These are phyloP conservation scores for Tetrax tetrax DNA, from an alignment of 2,113 vertebrate species.

Conservation along the genomic window DNA sequence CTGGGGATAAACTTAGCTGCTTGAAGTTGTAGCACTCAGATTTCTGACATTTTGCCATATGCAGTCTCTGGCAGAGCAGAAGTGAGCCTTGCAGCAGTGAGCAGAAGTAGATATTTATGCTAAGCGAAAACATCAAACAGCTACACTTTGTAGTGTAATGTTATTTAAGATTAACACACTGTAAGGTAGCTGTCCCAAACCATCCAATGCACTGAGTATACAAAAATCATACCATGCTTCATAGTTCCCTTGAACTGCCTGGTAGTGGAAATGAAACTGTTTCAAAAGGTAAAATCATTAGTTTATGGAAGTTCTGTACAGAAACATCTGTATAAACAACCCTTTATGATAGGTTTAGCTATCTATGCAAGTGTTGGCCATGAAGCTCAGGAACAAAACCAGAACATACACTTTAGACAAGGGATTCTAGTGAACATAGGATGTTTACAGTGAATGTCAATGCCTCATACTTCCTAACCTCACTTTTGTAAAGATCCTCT, in stretches of 20 bases:
- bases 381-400: conserved; percentile 79
- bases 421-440: conserved; percentile 73
- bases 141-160: neutral
- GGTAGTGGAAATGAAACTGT: neutral
- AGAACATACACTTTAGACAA: conserved; percentile 69
- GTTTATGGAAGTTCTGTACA: conserved; percentile 40
- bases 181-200: neutral
- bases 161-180: neutral
- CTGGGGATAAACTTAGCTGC: neutral
- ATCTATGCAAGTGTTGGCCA: conserved; percentile 76
- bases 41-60: neutral
- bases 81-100: conserved; percentile 9
- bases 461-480: conserved; percentile 79
- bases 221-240: neutral
- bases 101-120: neutral
- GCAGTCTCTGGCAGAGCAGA: conserved; percentile 20
- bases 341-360: conserved; percentile 57
- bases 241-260: conserved; percentile 11
- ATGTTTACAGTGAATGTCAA: conserved; percentile 80
- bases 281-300: conserved; percentile 24
- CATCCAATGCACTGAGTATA: conserved; percentile 36
- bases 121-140: neutral
- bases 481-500: conserved; percentile 77
- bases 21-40: neutral
- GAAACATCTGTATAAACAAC: neutral